Conservation (phyloP, 2,888 invertebrate species). For the Acanthopleura granulata region DNA sequence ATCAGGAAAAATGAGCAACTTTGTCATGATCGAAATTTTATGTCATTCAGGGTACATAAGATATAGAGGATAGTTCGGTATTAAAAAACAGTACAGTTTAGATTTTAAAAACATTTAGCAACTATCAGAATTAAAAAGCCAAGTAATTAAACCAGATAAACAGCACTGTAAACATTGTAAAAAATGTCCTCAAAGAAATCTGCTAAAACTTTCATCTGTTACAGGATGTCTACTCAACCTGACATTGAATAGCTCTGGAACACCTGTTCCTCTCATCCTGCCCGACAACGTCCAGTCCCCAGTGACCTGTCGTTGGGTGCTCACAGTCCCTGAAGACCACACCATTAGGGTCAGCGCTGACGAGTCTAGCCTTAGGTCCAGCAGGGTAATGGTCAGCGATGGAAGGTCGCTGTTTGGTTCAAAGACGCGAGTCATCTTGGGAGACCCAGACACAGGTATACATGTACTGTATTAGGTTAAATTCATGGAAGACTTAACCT, state of each 20-base stretch:
- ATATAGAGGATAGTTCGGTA: too few species aligned
- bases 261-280: background rate
- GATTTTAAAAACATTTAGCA: too few species aligned
- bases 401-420: background rate
- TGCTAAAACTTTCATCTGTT: background rate
- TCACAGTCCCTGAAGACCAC: background rate
- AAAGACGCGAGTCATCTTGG: background rate
- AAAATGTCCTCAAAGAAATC: background rate
- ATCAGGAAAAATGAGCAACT: too few species aligned
- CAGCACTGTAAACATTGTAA: too few species aligned
- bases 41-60: too few species aligned
- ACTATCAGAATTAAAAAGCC: too few species aligned
- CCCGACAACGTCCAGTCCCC: background rate
- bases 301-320: background rate
- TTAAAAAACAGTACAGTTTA: too few species aligned
- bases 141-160: too few species aligned
- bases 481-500: too few species aligned
- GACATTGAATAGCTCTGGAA: background rate
- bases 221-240: background rate
- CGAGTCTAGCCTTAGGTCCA: background rate
- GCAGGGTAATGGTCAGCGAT: background rate
- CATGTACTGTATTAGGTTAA: too few species aligned
- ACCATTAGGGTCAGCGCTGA: background rate
- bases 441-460: background rate
- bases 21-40: too few species aligned